Percentiles rank a stretch among this genome's conserved stretches.
Evolutionary conservation across 30 jellyfish, hydroid and myxozoan genomes (phyloP).

Genomic region (Hydractinia echinata): DNA sequence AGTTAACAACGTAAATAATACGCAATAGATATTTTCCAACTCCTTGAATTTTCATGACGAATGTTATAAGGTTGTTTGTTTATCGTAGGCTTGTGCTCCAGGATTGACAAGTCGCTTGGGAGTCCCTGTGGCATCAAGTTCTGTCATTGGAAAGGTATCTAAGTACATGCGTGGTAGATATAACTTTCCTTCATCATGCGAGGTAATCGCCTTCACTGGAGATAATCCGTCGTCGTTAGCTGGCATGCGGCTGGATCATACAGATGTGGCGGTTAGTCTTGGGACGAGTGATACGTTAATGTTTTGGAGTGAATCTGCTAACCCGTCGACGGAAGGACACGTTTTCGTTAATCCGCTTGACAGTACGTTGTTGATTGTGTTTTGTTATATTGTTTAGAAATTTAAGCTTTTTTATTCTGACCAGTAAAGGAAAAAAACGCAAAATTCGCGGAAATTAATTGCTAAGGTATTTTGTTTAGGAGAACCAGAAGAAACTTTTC

Average conservation of each 20-base stretch:
- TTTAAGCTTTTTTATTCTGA: neutral
- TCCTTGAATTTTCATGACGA: too few species aligned
- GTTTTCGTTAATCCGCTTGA: conserved; percentile 74
- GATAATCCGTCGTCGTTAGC: conserved; percentile 91
- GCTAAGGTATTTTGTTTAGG: too few species aligned
- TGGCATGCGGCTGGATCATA: conserved; percentile 67
- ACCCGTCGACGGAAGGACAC: conserved; percentile 59
- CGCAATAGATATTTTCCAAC: too few species aligned
- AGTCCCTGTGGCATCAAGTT: conserved; percentile 57
- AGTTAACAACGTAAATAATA: too few species aligned
- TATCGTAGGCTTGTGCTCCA: conserved; percentile 79
- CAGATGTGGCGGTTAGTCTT: conserved; percentile 83
- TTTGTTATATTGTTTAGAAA: neutral
- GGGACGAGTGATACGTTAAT: conserved; percentile 92
- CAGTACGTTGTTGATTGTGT: conserved; percentile 23
- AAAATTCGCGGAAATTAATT: too few species aligned
- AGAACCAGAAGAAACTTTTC: too few species aligned
- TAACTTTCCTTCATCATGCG: conserved; percentile 52
- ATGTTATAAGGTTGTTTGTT: neutral
- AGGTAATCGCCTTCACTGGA: conserved; percentile 74
- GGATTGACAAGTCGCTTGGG: conserved; percentile 48
- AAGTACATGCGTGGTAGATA: conserved; percentile 55
- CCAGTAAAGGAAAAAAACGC: too few species aligned
- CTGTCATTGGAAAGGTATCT: conserved; percentile 57
- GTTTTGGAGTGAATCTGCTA: conserved; percentile 51